A percentile compares a stretch with the other conserved stretches of the same genome.
These are phyloP conservation scores for Ischnura elegans DNA, from an alignment of 2,888 invertebrate species.

Conservation along the genomic window DNA sequence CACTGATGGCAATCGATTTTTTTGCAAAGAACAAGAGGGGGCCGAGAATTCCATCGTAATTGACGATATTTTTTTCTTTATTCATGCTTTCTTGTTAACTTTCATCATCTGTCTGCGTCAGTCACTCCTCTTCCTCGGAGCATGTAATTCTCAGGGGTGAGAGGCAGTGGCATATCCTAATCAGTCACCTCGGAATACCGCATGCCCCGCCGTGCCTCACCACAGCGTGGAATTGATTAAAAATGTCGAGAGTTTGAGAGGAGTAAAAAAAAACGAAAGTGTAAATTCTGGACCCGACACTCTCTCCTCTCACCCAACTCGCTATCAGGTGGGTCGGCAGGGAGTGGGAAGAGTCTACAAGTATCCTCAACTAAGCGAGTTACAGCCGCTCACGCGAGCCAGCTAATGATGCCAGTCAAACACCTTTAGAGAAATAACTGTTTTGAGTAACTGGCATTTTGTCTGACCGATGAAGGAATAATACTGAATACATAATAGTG, in stretches of 20 bases:
- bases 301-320: neutral
- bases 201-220: neutral
- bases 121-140: neutral
- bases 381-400: no score
- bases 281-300: neutral
- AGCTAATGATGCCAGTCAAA: no score
- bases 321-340: neutral
- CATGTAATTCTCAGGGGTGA: neutral
- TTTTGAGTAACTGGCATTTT: no score
- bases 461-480: no score
- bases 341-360: neutral
- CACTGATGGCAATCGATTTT: neutral
- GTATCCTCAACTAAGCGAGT: neutral
- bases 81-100: neutral
- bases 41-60: neutral
- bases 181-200: constrained; percentile 21
- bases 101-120: constrained; percentile 27
- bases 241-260: constrained; percentile 4
- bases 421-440: no score
- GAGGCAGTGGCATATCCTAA: constrained; percentile 29
- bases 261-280: neutral
- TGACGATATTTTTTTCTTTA: neutral
- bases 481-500: no score
- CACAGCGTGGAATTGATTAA: constrained; percentile 10
- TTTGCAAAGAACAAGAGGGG: neutral